These are phyloP conservation scores for Eulithis prunata DNA, from an alignment of 2,888 invertebrate genomes.

Conservation along the genomic window DNA sequence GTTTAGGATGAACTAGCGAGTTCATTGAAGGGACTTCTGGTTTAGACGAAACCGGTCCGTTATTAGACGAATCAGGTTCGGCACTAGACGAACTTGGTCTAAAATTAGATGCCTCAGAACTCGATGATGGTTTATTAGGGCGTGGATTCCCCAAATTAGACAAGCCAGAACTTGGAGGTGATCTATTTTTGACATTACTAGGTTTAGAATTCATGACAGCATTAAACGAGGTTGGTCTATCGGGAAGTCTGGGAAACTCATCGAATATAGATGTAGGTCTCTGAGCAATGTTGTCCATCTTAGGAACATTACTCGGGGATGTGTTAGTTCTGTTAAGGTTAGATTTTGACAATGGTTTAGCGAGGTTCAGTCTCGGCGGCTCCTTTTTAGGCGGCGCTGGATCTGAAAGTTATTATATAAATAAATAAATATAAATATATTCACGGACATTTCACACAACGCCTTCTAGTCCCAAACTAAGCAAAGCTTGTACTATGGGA, in stretches of 20 bases:
- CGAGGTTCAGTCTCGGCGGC: slow-evolving; percentile 25
- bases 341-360: slow-evolving; percentile 12
- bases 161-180: slow-evolving; percentile 5
- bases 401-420: slow-evolving; percentile 42
- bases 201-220: slow-evolving; percentile 6
- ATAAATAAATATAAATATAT: too few relatives aligned
- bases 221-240: slow-evolving; percentile 9
- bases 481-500: too few relatives aligned
- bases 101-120: slow-evolving; percentile 5
- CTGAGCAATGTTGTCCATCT: slow-evolving; percentile 8
- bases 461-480: too few relatives aligned
- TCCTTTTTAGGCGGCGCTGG: slow-evolving; percentile 57
- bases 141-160: slow-evolving; percentile 12
- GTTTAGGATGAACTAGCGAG: background rate
- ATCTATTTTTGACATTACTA: slow-evolving; percentile 3
- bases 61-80: slow-evolving; percentile 8
- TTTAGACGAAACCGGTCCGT: background rate
- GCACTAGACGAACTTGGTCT: slow-evolving; percentile 8
- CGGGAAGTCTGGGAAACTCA: slow-evolving; percentile 3
- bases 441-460: too few relatives aligned
- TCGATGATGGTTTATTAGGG: slow-evolving; percentile 5
- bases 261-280: slow-evolving; percentile 36
- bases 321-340: slow-evolving; percentile 11
- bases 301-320: slow-evolving; percentile 9
- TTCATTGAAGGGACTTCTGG: background rate